Conservation (phyloP, 2,888 invertebrate species). For the Scelioninae gen. 1 region DNA sequence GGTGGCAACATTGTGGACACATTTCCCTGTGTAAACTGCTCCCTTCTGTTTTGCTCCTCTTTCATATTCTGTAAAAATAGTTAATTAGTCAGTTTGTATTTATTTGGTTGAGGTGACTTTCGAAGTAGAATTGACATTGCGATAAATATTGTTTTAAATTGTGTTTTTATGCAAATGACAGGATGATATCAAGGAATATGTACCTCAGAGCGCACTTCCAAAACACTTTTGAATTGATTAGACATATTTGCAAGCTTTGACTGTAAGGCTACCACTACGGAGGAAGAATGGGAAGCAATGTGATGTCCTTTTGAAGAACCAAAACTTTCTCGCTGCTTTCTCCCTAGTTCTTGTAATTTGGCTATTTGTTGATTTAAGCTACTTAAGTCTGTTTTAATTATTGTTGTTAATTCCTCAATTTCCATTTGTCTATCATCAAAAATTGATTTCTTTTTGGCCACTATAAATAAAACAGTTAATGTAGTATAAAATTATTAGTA, state of each 20-base stretch:
- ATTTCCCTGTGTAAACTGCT: constrained; percentile 93
- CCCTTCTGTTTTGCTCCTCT: constrained; percentile 96
- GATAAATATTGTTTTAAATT: constrained; percentile 10
- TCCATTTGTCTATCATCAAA: constrained; percentile 98
- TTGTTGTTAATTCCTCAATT: constrained; percentile 98
- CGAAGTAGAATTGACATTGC: constrained; percentile 1
- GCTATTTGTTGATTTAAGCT: constrained; percentile 98
- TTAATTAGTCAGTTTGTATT: neutral
- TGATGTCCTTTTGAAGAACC: constrained; percentile 88
- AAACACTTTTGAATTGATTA: constrained; percentile 97
- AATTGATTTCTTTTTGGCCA: constrained; percentile 98
- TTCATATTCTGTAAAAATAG: constrained; percentile 90
- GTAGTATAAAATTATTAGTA: no score
- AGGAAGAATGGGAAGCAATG: constrained; percentile 95
- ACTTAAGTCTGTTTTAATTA: constrained; percentile 97
- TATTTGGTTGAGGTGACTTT: constrained; percentile 1
- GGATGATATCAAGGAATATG: constrained; percentile 76
- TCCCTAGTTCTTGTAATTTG: constrained; percentile 92
- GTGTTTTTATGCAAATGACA: neutral
- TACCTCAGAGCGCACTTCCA: constrained; percentile 98
- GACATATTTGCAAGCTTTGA: constrained; percentile 98
- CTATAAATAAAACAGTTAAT: constrained; percentile 88
- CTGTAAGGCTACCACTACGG: constrained; percentile 95
- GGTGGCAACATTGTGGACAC: constrained; percentile 87
- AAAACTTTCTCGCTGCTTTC: constrained; percentile 87